Base-by-base conservation (phyloP, 2,113 vertebrate species). In the western clawed frog (Xenopus tropicalis) region DNA sequence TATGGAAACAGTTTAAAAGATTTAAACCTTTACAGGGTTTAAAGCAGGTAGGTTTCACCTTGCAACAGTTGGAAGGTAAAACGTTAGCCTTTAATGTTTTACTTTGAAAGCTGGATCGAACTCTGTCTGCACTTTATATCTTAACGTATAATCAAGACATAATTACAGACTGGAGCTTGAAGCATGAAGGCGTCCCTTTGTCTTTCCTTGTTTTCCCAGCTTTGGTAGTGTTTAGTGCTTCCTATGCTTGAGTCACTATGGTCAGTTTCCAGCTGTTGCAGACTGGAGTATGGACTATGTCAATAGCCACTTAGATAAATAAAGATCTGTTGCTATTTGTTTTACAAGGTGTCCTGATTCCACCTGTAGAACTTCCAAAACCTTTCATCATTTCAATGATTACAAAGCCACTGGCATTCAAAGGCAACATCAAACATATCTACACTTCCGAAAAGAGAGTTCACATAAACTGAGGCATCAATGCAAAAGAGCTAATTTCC, bases 191-290 rank as follows among this genome's bases (percentile, higher is more conserved):
- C 42, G 22, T 73, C 22, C 51, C 65, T 64, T 65, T 51, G 61
- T 72, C 57, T 73, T 61, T 70, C 29, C 57, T 42, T 11, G 12
- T 51, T 51, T 25, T 67, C 21, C 7, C 14, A 64, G 62, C 63
- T 56, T 70, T 59, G 20, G 59, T 56, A 72, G 66, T 65, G 69
- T 69, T 58, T 61, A 25, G 56, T 46, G 77, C 78, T 43, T 72
- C 67, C 56, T 29, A 4, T 66, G 29, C n/a, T 51, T 69, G 24
- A 70, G 56, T 67, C 76, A 75, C 46, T 78, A 81, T 74, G 71
- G 74, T 78, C 83, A 79, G 37, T 72, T 79, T 81, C 85, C 88
- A 89, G 87, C 85, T 89, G 85, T 86, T 37, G 24, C 77, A 77
- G 66, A 78, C 67, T 62, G 42, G 29, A 17, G 59, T 23, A 77